Evolutionary conservation across 2,797 vertebrate genomes (phyloP).

Genomic region (Remorina albescens): DNA sequence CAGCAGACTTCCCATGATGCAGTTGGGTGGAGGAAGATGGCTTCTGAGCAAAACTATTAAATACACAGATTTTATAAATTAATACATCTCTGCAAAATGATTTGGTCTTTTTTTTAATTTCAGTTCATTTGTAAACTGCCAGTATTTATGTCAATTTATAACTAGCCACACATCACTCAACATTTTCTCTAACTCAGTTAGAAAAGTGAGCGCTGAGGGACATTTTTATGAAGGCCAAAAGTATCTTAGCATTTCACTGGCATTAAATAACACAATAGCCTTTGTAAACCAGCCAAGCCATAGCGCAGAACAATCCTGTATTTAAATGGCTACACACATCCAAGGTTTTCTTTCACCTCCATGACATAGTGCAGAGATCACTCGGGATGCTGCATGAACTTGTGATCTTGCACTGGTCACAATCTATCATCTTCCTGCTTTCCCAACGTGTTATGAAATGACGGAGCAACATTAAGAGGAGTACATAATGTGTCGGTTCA

Average conservation of each 20-base stretch:
- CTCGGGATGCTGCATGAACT: conserved; percentile 8
- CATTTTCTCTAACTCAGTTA: not conserved
- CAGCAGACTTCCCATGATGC: too few species aligned
- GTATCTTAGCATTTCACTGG: not conserved
- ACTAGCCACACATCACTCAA: not conserved
- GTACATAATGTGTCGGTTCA: conserved; percentile 45
- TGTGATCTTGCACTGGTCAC: conserved; percentile 8
- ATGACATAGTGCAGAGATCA: not conserved
- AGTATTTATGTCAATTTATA: not conserved
- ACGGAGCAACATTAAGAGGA: conserved; percentile 47
- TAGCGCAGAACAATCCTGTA: not conserved
- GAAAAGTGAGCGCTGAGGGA: not conserved
- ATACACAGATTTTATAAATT: not conserved
- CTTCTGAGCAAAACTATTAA: not conserved
- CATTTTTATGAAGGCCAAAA: not conserved
- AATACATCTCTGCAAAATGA: too few species aligned
- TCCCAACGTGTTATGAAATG: conserved; percentile 57
- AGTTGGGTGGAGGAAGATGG: not conserved
- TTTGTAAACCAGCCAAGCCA: not conserved
- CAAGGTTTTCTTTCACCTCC: conserved; percentile 7
- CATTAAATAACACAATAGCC: not conserved
- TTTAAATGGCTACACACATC: not conserved
- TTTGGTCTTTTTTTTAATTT: too few species aligned
- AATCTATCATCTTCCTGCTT: conserved; percentile 35
- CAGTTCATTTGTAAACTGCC: not conserved